A percentile compares a stretch with the other conserved stretches of the same genome.
Evolutionary conservation across 1,140 invertebrate genomes (phyloP).

Genomic region (Meteorus sp.): DNA sequence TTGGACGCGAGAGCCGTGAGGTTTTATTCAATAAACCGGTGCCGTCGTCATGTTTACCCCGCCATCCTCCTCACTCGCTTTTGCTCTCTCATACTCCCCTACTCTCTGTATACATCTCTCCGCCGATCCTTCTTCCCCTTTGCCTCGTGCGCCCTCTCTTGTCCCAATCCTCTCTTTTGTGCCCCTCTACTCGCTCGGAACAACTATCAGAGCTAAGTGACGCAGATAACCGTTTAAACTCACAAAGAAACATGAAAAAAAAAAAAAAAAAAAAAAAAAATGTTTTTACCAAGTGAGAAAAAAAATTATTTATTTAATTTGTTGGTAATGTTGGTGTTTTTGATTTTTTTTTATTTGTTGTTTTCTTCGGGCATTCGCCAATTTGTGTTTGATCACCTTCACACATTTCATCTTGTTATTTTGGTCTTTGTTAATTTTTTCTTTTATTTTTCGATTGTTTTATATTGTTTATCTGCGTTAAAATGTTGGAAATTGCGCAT

Average conservation of each 20-base stretch:
- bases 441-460: too few relatives aligned
- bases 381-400: too few relatives aligned
- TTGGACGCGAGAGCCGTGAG: conserved; percentile 11
- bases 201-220: conserved; percentile 35
- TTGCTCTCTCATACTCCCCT: background rate
- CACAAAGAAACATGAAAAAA: background rate
- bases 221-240: conserved; percentile 1
- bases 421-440: too few relatives aligned
- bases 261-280: too few relatives aligned
- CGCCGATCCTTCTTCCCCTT: conserved; percentile 12
- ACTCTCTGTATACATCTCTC: background rate
- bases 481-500: too few relatives aligned
- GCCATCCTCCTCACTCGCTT: conserved; percentile 4
- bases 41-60: conserved; percentile 5
- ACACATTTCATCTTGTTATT: too few relatives aligned
- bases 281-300: too few relatives aligned
- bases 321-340: too few relatives aligned
- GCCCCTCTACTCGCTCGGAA: conserved; percentile 49
- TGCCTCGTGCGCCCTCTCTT: background rate
- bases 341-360: too few relatives aligned
- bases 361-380: too few relatives aligned
- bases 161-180: conserved; percentile 45
- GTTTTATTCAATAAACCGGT: conserved; percentile 20
- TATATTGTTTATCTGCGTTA: too few relatives aligned
- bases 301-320: too few relatives aligned